Percentiles rank a stretch among this genome's conserved stretches.
phyloP scores from a whole-genome alignment of 2,113 vertebrate species.

The Grus americana region DNA sequence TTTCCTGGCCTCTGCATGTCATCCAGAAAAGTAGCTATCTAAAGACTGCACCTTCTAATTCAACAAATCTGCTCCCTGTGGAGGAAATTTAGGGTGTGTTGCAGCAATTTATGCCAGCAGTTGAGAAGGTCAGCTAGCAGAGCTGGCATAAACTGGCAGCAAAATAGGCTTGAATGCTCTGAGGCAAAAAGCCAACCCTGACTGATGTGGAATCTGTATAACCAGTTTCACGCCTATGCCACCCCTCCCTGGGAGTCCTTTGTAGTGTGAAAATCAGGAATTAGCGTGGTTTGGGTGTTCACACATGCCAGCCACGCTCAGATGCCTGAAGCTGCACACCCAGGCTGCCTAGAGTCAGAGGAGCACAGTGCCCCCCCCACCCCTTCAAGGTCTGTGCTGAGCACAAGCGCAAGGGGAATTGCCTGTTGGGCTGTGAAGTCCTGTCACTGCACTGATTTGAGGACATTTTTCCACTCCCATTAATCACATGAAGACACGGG shows the following conservation, averaged over 20 bases:
- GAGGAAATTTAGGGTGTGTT: constrained; percentile 6
- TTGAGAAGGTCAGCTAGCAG: not conserved
- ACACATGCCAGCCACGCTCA: accelerated
- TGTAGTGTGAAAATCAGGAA: not conserved
- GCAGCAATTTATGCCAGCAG: not conserved
- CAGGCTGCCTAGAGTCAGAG: not conserved
- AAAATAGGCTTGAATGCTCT: not conserved
- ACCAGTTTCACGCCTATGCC: not conserved
- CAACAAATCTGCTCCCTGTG: not conserved
- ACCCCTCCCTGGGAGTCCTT: not conserved
- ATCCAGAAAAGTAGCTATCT: not conserved
- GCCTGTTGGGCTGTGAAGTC: not conserved
- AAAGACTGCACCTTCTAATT: constrained; percentile 5
- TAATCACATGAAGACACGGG: not conserved
- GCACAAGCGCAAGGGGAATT: accelerated
- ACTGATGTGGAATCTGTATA: not conserved
- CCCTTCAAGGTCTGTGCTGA: not conserved
- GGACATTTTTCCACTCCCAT: not conserved
- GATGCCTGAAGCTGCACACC: not conserved
- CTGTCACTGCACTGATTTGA: not conserved
- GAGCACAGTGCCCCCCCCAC: not conserved
- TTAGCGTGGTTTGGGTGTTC: not conserved
- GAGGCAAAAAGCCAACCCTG: not conserved
- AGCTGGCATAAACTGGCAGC: not conserved
- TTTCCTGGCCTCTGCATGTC: not conserved